Percentiles rank a stretch among this genome's conserved stretches.
These are phyloP conservation scores for Ectropis crepuscularia DNA, from an alignment of 2,888 invertebrate species.

Conservation along the genomic window DNA sequence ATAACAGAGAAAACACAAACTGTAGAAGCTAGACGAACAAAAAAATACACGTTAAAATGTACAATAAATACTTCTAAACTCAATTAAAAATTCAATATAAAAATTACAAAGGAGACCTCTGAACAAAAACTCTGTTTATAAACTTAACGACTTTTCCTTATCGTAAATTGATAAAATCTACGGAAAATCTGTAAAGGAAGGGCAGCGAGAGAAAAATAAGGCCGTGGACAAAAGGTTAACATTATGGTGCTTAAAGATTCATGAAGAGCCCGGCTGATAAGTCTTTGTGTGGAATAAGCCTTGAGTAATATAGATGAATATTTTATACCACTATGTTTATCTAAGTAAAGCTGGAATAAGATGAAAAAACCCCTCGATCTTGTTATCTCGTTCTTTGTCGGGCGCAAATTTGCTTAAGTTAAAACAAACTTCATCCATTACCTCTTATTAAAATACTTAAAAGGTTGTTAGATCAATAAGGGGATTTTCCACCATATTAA, in stretches of 20 bases:
- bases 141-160: slow-evolving; percentile 15
- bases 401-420: background rate
- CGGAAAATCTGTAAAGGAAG: slow-evolving; percentile 4
- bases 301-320: slow-evolving; percentile 21
- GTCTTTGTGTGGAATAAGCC: slow-evolving; percentile 16
- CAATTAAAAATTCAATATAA: background rate
- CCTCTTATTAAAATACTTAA: too few species aligned
- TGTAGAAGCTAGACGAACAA: background rate
- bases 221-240: slow-evolving; percentile 16
- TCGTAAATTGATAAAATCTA: slow-evolving; percentile 23
- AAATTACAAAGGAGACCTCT: slow-evolving; percentile 17
- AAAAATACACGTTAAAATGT: background rate
- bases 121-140: slow-evolving; percentile 11
- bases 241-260: slow-evolving; percentile 17
- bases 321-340: slow-evolving; percentile 19
- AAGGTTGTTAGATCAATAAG: too few species aligned
- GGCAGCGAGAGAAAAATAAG: slow-evolving; percentile 11
- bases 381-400: background rate
- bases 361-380: background rate
- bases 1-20: too few species aligned
- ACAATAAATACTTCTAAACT: background rate
- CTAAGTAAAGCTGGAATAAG: slow-evolving; percentile 18
- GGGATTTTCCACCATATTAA: too few species aligned
- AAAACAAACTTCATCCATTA: background rate
- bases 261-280: slow-evolving; percentile 21